Conservation (phyloP, 2,888 invertebrate species). For the Agrochola macilenta region DNA sequence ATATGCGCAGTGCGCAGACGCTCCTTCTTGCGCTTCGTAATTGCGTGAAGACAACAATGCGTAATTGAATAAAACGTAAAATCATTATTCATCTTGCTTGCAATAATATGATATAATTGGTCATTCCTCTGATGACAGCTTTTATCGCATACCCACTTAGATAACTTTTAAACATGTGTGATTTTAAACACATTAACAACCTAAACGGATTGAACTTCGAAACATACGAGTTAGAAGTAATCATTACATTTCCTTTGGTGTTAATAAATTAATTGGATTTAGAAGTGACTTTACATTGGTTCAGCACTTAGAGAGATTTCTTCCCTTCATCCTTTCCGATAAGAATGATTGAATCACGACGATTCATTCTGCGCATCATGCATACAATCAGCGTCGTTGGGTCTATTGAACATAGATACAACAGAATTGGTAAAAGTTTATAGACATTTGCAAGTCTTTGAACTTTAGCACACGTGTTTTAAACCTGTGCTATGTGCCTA, state of each 20-base stretch:
- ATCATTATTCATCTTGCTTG: neutral
- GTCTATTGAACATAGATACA: neutral
- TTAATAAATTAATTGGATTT: slow-evolving; percentile 53
- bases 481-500: no score
- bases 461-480: neutral
- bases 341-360: neutral
- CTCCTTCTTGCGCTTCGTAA: neutral
- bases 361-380: neutral
- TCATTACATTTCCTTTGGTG: slow-evolving; percentile 42
- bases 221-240: slow-evolving; percentile 35
- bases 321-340: neutral
- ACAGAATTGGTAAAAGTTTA: neutral
- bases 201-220: slow-evolving; percentile 53
- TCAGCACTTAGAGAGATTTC: slow-evolving; percentile 37
- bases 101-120: neutral
- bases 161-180: slow-evolving; percentile 83
- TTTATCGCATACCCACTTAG: slow-evolving; percentile 85
- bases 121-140: slow-evolving; percentile 58
- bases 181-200: slow-evolving; percentile 79
- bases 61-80: neutral
- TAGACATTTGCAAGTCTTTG: neutral
- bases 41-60: no score
- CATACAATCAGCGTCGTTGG: no score
- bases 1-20: no score
- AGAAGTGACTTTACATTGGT: slow-evolving; percentile 34